Percentiles rank a stretch among this genome's conserved stretches.
Conservation (phyloP, 2,113 vertebrate genomes). For the Eretmochelys imbricata region DNA sequence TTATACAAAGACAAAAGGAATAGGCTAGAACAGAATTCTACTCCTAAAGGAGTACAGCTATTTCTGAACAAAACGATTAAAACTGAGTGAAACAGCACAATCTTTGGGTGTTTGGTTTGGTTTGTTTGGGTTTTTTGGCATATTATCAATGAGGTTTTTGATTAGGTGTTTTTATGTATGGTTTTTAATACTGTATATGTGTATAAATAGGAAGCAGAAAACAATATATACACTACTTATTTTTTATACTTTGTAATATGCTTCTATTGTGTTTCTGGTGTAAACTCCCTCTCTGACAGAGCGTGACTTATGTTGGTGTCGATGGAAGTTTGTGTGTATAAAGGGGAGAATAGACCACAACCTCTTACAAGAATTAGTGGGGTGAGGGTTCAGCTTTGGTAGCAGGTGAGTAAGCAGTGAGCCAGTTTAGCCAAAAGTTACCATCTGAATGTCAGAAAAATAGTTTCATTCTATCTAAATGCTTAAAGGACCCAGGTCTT, state of each 20-base stretch:
- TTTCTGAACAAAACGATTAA: slow-evolving; percentile 76
- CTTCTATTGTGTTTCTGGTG: slow-evolving; percentile 70
- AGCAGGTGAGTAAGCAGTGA: slow-evolving; percentile 38
- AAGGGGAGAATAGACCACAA: slow-evolving; percentile 6
- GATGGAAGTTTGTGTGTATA: background rate
- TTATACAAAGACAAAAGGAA: slow-evolving; percentile 49
- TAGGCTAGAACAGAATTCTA: slow-evolving; percentile 58
- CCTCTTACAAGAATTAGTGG: background rate
- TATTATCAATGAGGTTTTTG: slow-evolving; percentile 56
- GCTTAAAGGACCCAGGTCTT: slow-evolving; percentile 44
- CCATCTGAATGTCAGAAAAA: background rate
- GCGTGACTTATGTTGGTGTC: background rate
- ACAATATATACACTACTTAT: slow-evolving; percentile 75
- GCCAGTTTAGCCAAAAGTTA: slow-evolving; percentile 22
- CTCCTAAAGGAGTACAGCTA: slow-evolving; percentile 56
- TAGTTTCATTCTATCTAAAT: background rate
- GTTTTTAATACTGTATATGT: slow-evolving; percentile 75
- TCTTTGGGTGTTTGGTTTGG: slow-evolving; percentile 30
- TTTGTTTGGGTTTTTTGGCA: slow-evolving; percentile 33
- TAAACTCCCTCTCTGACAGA: slow-evolving; percentile 40
- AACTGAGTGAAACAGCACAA: slow-evolving; percentile 57
- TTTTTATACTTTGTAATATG: slow-evolving; percentile 80
- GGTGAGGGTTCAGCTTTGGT: background rate
- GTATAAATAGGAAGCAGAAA: slow-evolving; percentile 74
- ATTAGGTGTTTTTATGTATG: slow-evolving; percentile 69